Evolutionary conservation across 2,888 invertebrate species (phyloP).

Genomic region (Hirtodrosophila confusa): DNA sequence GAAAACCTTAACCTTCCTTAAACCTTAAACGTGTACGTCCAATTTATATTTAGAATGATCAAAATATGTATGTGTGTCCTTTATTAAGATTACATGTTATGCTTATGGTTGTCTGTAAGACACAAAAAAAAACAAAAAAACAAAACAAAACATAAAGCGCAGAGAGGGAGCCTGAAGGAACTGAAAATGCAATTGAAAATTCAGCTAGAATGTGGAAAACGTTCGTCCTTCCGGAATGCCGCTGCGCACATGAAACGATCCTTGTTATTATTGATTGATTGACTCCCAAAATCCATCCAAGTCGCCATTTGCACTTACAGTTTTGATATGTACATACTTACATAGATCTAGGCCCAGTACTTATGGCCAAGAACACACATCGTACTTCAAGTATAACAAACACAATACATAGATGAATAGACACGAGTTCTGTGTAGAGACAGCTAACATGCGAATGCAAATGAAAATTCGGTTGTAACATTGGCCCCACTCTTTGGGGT

Average conservation of each 20-base stretch:
- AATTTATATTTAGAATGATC: constrained; percentile 16
- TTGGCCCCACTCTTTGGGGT: constrained; percentile 44
- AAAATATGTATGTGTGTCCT: constrained; percentile 4
- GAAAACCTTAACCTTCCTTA: constrained; percentile 48
- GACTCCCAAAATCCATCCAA: constrained; percentile 61
- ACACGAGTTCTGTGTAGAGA: constrained; percentile 35
- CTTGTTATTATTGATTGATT: constrained; percentile 29
- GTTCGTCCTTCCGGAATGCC: constrained; percentile 4
- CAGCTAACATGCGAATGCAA: constrained; percentile 7
- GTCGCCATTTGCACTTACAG: constrained; percentile 64
- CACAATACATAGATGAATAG: neutral
- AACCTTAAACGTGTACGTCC: constrained; percentile 54
- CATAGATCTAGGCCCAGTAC: constrained; percentile 2
- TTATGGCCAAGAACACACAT: constrained; percentile 13
- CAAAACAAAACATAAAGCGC: constrained; percentile 2
- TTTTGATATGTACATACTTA: constrained; percentile 67
- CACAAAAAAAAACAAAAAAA: constrained; percentile 12
- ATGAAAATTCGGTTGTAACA: constrained; percentile 67
- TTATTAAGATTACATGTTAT: constrained; percentile 23
- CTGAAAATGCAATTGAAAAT: constrained; percentile 5
- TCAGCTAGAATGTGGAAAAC: neutral
- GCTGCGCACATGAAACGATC: constrained; percentile 29
- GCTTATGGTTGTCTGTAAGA: constrained; percentile 53
- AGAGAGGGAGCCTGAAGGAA: constrained; percentile 1
- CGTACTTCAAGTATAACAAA: constrained; percentile 58